A percentile compares a stretch with the other conserved stretches of the same genome.
These are phyloP conservation scores for Erpornis zantholeuca DNA, from an alignment of 2,113 vertebrate species.

Conservation along the genomic window DNA sequence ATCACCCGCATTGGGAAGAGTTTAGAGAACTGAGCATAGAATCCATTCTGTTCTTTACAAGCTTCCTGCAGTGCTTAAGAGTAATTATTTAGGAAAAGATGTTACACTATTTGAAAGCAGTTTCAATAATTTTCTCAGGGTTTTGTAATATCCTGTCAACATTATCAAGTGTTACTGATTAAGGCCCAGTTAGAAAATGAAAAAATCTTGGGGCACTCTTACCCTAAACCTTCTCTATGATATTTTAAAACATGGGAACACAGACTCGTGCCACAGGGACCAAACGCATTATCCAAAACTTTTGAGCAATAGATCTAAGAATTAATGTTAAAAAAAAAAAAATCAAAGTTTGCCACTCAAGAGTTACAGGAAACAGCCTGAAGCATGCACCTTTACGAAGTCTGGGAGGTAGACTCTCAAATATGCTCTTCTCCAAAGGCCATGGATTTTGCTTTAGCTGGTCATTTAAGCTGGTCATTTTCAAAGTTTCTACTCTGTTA, in stretches of 20 bases:
- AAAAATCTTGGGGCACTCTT: not conserved
- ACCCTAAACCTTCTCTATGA: not conserved
- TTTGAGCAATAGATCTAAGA: not conserved
- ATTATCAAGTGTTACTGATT: not conserved
- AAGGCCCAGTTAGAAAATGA: not conserved
- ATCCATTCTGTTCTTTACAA: constrained; percentile 71
- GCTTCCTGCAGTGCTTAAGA: constrained; percentile 80
- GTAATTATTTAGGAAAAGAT: not conserved
- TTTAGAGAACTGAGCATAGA: constrained; percentile 73
- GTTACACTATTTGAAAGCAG: not conserved
- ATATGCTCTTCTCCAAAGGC: constrained; percentile 79
- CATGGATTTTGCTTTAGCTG: constrained; percentile 66
- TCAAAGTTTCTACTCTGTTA: not conserved
- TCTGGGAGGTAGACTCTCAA: constrained; percentile 73
- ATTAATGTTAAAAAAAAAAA: not conserved
- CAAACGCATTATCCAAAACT: not conserved
- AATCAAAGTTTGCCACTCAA: not conserved
- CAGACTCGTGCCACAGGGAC: not conserved
- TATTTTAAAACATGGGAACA: not conserved
- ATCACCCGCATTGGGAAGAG: constrained; percentile 80
- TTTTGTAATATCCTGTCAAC: not conserved
- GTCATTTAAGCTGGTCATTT: constrained; percentile 11
- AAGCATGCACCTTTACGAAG: constrained; percentile 77
- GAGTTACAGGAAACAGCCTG: not conserved
- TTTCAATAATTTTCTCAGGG: not conserved